Evolutionary conservation across 2,888 invertebrate genomes (phyloP), one percentile per base, ranked within the genome.

Genomic region (Protonemura montana): DNA sequence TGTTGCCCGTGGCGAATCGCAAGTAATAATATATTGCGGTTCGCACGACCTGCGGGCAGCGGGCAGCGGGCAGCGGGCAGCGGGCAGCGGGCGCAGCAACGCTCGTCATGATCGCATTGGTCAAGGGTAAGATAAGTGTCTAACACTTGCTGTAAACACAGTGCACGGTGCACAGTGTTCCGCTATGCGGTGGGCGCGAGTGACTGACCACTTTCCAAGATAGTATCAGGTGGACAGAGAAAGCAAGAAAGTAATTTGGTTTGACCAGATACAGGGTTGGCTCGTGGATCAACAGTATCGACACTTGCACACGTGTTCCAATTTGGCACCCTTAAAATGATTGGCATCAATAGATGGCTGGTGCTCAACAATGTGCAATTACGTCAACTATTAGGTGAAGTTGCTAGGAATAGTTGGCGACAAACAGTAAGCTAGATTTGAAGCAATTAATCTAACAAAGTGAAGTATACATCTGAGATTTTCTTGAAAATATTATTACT

Each of bases 401-500:
- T 16, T 21, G 13, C 59, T 2, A 21, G 59, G 42, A 26, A 21
- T 41, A 82, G 30, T 41, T 82, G 25, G 42, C 82, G 35, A 82
- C 82, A 82, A 30, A 82, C 82, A 41, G 82, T 82, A 82, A 28
- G 86, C 41, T 76, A 83, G 82, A 85, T 59, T 10, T 59, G 59
- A 59, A 59, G 59, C 3, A 59, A 59, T 59, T 59, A 59, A 59
- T 85, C 42, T 86, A 42, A 78, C 81, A 77, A 82, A 76, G 82
- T 82, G 85, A 85, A 86, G 81, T 81, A 35, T 35, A 59, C 86
- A 86, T 86, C 76, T 85, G 85, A 85, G 81, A 85, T 86, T 85
- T 81, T 85, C 86, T 81, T 84, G 85, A 86, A 86, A 86, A 86
- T 85, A 85, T 80, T 85, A 76, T 86, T 86, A 86, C 77, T 86